Conservation (phyloP, 2,113 vertebrate genomes). For the Rousettus leschenaultii region DNA sequence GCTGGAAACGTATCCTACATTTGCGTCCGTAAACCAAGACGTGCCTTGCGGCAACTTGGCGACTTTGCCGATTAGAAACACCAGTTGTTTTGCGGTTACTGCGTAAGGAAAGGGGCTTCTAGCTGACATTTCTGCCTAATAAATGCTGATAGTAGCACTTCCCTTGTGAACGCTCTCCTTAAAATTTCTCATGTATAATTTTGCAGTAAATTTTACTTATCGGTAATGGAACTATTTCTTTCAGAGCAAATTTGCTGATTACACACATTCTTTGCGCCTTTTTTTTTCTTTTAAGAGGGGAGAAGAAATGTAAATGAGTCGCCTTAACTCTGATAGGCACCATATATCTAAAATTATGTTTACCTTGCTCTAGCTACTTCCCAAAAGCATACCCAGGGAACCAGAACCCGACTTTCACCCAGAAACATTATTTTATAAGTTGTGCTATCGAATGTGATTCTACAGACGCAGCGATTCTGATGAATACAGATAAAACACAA, state of each 20-base stretch:
- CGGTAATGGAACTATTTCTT: slow-evolving; percentile 29
- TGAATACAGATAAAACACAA: neutral
- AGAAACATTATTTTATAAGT: neutral
- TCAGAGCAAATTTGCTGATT: slow-evolving; percentile 43
- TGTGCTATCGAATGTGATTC: neutral
- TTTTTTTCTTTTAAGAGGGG: neutral
- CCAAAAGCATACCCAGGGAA: neutral
- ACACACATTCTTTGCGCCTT: neutral
- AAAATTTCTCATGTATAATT: slow-evolving; percentile 54
- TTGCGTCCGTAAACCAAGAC: slow-evolving; percentile 28
- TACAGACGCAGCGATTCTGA: neutral
- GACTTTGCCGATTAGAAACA: slow-evolving; percentile 43
- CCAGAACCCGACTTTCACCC: neutral
- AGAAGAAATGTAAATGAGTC: neutral
- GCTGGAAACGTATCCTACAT: neutral
- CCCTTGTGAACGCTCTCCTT: slow-evolving; percentile 20
- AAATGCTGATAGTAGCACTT: neutral
- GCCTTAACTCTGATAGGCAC: neutral
- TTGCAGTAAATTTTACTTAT: slow-evolving; percentile 55
- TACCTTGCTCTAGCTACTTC: neutral
- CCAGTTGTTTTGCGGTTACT: slow-evolving; percentile 12
- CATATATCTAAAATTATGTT: neutral
- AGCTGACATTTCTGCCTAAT: slow-evolving; percentile 8
- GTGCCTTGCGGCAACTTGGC: neutral
- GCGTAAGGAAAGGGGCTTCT: slow-evolving; percentile 22